A percentile compares a stretch with the other conserved stretches of the same genome.
Conservation (phyloP, 2,113 vertebrate genomes). For the Eupsittula cactorum region DNA sequence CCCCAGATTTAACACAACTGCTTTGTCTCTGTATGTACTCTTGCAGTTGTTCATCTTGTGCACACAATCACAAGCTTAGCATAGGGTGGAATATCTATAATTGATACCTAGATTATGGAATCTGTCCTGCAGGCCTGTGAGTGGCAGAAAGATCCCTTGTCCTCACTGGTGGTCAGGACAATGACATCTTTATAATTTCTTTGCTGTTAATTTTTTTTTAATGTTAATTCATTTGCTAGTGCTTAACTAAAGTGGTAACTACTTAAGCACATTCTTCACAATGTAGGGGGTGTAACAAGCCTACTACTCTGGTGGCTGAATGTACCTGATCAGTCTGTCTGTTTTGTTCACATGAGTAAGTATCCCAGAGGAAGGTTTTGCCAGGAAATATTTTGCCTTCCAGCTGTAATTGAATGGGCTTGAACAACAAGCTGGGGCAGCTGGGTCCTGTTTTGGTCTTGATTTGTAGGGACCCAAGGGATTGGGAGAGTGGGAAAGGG, state of each 20-base stretch:
- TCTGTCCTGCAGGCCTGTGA: not conserved
- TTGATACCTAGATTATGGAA: not conserved
- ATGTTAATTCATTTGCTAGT: not conserved
- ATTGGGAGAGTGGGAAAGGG: slow-evolving; percentile 43
- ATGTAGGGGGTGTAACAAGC: not conserved
- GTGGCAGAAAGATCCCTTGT: not conserved
- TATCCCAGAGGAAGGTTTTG: slow-evolving; percentile 25
- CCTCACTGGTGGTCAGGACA: not conserved
- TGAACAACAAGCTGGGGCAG: slow-evolving; percentile 39
- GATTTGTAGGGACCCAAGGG: slow-evolving; percentile 35
- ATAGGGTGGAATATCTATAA: not conserved
- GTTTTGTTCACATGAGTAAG: slow-evolving; percentile 9
- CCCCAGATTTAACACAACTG: not conserved
- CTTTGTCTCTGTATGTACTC: not conserved
- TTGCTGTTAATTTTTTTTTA: not conserved
- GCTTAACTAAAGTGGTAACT: not conserved
- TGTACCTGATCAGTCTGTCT: not conserved
- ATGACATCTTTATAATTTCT: not conserved
- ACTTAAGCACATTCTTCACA: not conserved
- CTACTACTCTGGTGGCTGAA: not conserved
- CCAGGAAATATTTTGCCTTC: slow-evolving; percentile 18
- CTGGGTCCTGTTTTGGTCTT: slow-evolving; percentile 61
- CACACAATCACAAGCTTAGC: not conserved
- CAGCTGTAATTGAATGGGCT: slow-evolving; percentile 43
- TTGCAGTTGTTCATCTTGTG: not conserved